Evolutionary conservation across 2,113 vertebrate genomes (phyloP).

Genomic region (Collichthys lucidus): DNA sequence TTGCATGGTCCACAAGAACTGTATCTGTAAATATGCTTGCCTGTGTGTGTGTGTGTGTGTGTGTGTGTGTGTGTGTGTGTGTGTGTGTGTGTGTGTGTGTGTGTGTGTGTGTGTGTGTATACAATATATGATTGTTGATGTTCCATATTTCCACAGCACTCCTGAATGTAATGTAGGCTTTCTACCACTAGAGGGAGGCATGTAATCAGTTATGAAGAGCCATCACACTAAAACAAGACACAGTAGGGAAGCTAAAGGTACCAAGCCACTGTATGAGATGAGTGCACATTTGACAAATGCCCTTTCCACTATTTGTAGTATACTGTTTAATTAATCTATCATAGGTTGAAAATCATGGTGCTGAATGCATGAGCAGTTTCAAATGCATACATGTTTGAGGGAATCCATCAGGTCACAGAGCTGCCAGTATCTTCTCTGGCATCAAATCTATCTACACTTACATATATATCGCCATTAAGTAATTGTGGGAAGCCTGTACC

Average conservation of each 20-base stretch:
- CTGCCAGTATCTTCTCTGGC: too few species aligned
- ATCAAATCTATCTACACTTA: neutral
- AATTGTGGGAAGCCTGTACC: too few species aligned
- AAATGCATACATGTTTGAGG: neutral
- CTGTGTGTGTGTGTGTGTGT: neutral
- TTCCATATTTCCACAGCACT: too few species aligned
- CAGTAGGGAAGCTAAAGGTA: neutral
- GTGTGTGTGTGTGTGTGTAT: neutral
- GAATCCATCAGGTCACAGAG: neutral
- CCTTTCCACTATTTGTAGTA: neutral
- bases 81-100: neutral
- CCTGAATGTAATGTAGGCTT: constrained; percentile 14
- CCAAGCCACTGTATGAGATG: neutral
- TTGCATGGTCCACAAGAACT: neutral
- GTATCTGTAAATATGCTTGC: neutral
- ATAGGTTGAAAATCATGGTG: neutral
- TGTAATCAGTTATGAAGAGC: constrained; percentile 6
- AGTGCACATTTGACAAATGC: neutral
- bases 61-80: neutral
- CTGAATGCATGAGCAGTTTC: neutral
- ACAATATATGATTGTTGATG: neutral
- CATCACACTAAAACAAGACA: neutral
- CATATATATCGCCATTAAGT: neutral
- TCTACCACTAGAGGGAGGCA: constrained; percentile 68
- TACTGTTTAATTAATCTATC: neutral